Evolutionary conservation across 2,888 invertebrate species (phyloP).

Genomic region (Altica lythri): DNA sequence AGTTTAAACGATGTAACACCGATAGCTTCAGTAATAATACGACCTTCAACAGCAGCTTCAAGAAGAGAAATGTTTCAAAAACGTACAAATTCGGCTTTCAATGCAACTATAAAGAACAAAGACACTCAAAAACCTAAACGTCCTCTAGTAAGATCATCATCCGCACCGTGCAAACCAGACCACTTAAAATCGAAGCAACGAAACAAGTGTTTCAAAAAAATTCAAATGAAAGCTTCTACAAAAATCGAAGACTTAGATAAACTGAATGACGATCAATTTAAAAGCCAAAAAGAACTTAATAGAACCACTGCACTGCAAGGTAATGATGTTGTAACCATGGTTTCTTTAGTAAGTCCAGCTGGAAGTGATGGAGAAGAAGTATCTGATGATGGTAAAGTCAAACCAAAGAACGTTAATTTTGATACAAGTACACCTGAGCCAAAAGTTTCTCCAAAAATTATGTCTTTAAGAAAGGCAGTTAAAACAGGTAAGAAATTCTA

Average conservation of each 20-base stretch:
- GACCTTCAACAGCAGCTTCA: slow-evolving; percentile 50
- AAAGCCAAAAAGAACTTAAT: slow-evolving; percentile 40
- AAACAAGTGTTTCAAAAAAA: slow-evolving; percentile 42
- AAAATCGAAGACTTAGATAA: slow-evolving; percentile 31
- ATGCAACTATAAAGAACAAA: slow-evolving; percentile 38
- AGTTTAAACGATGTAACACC: slow-evolving; percentile 20
- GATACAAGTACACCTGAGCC: slow-evolving; percentile 2
- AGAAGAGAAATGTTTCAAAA: slow-evolving; percentile 54
- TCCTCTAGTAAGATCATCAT: slow-evolving; percentile 50
- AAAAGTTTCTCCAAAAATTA: slow-evolving; percentile 37
- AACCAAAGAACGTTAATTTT: slow-evolving; percentile 30
- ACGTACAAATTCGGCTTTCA: slow-evolving; percentile 53
- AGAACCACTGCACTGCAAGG: slow-evolving; percentile 44
- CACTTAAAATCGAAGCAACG: slow-evolving; percentile 47
- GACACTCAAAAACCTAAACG: slow-evolving; percentile 44
- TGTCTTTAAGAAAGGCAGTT: slow-evolving; percentile 52
- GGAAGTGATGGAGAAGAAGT: slow-evolving; percentile 65
- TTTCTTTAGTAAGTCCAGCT: slow-evolving; percentile 69
- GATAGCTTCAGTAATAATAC: slow-evolving; percentile 43
- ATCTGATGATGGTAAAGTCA: slow-evolving; percentile 30
- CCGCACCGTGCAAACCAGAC: slow-evolving; percentile 48
- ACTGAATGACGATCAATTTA: slow-evolving; percentile 36
- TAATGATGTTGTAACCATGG: slow-evolving; percentile 66
- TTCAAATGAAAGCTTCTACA: slow-evolving; percentile 19
- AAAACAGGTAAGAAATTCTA: slow-evolving; percentile 51